Evolutionary conservation across 2,888 invertebrate genomes (phyloP), one percentile per base, ranked within the genome.

Genomic region (Acleris laterana): DNA sequence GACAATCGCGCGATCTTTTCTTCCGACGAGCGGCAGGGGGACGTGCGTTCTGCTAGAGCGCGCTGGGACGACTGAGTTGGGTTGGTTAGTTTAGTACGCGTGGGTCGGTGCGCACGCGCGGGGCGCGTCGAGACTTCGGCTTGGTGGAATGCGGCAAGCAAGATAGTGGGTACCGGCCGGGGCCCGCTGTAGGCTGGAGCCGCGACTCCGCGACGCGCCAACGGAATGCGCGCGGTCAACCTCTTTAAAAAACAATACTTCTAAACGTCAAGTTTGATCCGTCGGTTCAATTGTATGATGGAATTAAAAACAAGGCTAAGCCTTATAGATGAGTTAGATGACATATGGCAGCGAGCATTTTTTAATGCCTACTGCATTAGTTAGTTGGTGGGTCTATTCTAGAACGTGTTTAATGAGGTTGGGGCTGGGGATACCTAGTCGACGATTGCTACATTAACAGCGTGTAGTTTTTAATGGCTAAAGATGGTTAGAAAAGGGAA

Each of bases 31-130:
- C 79, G 74, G 71, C 79, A 74, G 80, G 76, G 79, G 70, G 79
- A 46, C 87, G 86, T 85, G 80, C 87, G 74, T 71, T 79, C 78
- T 76, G 79, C 74, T 72, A 79, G 86, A 83, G 83, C 87, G 90
- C 89, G 81, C 85, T 81, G 79, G 81, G 81, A 77, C 88, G 86
- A 90, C 89, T 90, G 89, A 85, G 80, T 62, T 63, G 56, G 76
- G 69, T 76, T 69, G 75, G 80, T 74, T 78, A 76, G 73, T 61
- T 72, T 70, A 59, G 82, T 67, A 95, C 95, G 96, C 95, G 95
- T 95, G 95, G 94, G 95, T 95, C 95, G 94, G 89, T 94, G 94
- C 93, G 94, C 95, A 94, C 91, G 92, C 93, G 82, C 82, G 84
- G 83, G 84, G 84, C 81, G 83, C 86, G 89, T 91, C 92, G 89